These are phyloP conservation scores for Drosophila mayri DNA, from an alignment of 1,140 invertebrate species.

Conservation along the genomic window DNA sequence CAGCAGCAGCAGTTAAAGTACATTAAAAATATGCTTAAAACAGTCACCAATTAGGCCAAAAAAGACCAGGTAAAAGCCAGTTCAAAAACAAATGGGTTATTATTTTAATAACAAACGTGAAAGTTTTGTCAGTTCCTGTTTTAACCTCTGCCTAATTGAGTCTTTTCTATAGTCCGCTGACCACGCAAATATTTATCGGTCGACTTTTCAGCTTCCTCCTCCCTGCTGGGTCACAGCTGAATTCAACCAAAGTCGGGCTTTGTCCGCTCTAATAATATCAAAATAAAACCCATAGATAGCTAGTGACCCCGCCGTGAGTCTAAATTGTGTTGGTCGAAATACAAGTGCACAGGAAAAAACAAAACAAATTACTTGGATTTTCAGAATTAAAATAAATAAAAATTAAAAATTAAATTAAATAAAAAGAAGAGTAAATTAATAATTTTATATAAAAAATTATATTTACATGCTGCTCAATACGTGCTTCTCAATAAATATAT, in stretches of 20 bases:
- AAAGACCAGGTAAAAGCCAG: neutral
- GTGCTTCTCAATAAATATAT: no score
- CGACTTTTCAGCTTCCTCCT: conserved; percentile 34
- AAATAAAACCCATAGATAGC: conserved; percentile 24
- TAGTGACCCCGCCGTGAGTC: conserved; percentile 16
- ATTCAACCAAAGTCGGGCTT: conserved; percentile 26
- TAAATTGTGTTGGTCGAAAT: neutral
- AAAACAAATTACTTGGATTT: neutral
- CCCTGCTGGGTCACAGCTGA: conserved; percentile 20
- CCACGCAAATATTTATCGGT: conserved; percentile 6
- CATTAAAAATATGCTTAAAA: conserved; percentile 1
- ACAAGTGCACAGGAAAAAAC: conserved; percentile 2
- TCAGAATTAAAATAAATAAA: neutral
- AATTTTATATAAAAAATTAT: no score
- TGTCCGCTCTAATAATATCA: conserved; percentile 41
- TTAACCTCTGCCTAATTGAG: conserved; percentile 1
- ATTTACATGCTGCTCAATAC: no score
- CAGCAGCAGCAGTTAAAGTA: neutral
- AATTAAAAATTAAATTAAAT: no score
- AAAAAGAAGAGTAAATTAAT: no score
- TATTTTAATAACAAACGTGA: conserved; percentile 2
- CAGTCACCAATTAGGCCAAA: neutral
- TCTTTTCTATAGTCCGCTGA: neutral
- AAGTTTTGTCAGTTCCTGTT: neutral
- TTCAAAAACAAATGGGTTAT: neutral